phyloP scores from a whole-genome alignment of 2,113 vertebrate genomes.

The Catagonus wagneri region DNA sequence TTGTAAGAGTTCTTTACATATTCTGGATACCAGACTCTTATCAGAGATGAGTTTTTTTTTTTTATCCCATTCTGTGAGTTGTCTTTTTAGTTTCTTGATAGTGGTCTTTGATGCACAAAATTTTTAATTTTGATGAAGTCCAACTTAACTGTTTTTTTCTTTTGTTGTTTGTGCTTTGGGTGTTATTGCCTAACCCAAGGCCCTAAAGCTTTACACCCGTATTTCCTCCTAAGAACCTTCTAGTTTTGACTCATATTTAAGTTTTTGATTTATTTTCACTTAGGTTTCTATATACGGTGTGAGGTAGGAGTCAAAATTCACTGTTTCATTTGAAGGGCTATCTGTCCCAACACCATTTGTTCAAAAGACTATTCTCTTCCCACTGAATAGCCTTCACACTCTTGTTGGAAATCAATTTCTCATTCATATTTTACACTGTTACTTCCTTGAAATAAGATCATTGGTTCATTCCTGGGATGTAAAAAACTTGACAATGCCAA shows the following conservation, averaged over 20 bases:
- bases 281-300: neutral
- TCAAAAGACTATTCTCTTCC: slow-evolving; percentile 16
- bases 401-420: slow-evolving; percentile 19
- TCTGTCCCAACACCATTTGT: neutral
- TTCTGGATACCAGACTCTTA: neutral
- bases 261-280: slow-evolving; percentile 25
- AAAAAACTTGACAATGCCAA: neutral
- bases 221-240: slow-evolving; percentile 28
- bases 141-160: neutral
- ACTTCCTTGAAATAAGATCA: slow-evolving; percentile 49
- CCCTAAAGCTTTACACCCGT: slow-evolving; percentile 29
- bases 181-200: neutral
- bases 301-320: neutral
- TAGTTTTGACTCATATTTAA: neutral
- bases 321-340: neutral
- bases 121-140: slow-evolving; percentile 34
- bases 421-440: neutral
- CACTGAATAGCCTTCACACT: neutral
- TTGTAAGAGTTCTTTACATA: slow-evolving; percentile 44
- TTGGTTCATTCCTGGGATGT: neutral
- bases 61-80: neutral
- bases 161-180: neutral
- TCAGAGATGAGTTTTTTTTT: neutral
- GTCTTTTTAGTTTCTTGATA: neutral
- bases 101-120: neutral